These are phyloP conservation scores for Trogon surrucura DNA, from an alignment of 2,113 vertebrate species.

Conservation along the genomic window DNA sequence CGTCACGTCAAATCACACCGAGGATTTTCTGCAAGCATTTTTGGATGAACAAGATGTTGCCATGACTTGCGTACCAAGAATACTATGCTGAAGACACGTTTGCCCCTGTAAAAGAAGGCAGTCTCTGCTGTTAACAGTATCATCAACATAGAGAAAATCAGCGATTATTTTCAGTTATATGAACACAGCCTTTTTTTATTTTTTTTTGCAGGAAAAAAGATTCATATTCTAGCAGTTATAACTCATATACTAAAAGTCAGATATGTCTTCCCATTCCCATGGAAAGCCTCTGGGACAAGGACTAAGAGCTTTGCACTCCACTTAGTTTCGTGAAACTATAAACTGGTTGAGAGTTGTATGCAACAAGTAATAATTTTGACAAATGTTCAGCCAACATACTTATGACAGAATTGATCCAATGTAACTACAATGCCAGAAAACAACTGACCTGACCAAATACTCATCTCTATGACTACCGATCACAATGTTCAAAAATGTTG, in stretches of 20 bases:
- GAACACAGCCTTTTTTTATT: not conserved
- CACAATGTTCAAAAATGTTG: not conserved
- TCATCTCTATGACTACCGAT: not conserved
- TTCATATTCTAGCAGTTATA: not conserved
- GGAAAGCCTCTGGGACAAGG: not conserved
- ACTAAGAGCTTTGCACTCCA: not conserved
- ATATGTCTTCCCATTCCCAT: not conserved
- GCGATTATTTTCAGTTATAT: not conserved
- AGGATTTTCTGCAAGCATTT: not conserved
- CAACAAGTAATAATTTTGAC: conserved; percentile 21
- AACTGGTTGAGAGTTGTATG: not conserved
- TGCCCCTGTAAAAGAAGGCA: not conserved
- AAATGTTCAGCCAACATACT: not conserved
- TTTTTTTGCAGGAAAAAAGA: not conserved
- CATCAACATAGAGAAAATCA: not conserved
- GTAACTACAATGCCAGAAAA: not conserved
- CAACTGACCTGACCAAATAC: not conserved
- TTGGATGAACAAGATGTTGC: not conserved
- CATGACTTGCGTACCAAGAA: not conserved
- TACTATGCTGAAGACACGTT: not conserved
- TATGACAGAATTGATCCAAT: not conserved
- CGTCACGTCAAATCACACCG: not conserved
- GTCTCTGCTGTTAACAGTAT: not conserved
- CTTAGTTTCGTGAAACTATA: not conserved
- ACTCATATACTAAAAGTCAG: not conserved